phyloP scores from a whole-genome alignment of 2,113 vertebrate species.

The Tachysurus vachellii region DNA sequence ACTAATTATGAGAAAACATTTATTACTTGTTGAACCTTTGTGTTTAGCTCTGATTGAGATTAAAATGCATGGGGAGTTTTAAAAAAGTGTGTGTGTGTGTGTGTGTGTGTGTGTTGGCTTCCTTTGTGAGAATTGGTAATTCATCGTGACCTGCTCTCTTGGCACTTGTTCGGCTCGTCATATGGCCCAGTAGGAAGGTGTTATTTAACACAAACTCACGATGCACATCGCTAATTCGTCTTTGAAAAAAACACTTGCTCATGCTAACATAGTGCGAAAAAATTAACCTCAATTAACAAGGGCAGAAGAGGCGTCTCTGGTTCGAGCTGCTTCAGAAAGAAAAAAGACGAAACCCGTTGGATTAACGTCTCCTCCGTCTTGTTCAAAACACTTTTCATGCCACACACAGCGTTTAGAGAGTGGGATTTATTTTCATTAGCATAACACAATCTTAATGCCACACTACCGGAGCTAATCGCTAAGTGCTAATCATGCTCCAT shows the following conservation, averaged over 20 bases:
- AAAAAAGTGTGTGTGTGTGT: neutral
- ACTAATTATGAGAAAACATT: neutral
- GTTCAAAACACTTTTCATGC: neutral
- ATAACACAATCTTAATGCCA: neutral
- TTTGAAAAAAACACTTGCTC: constrained; percentile 18
- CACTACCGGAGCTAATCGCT: neutral
- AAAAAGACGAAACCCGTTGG: neutral
- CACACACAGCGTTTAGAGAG: neutral
- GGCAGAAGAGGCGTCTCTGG: constrained; percentile 25
- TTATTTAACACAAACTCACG: constrained; percentile 26
- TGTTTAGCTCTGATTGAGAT: neutral
- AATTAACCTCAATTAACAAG: constrained; percentile 42
- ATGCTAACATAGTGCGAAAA: constrained; percentile 19
- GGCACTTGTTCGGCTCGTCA: constrained; percentile 18
- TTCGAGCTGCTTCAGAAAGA: constrained; percentile 7
- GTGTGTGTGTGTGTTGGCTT: neutral
- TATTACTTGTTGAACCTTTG: neutral
- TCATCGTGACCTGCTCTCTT: constrained; percentile 37
- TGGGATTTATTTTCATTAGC: neutral
- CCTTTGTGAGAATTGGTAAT: constrained; percentile 1
- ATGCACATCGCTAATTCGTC: constrained; percentile 37
- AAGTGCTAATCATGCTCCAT: neutral
- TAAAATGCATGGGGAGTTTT: neutral
- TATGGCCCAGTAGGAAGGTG: constrained; percentile 44
- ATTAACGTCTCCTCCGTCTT: constrained; percentile 19